phyloP scores from a whole-genome alignment of 1,140 invertebrate species.

The Eupeodes corollae region DNA sequence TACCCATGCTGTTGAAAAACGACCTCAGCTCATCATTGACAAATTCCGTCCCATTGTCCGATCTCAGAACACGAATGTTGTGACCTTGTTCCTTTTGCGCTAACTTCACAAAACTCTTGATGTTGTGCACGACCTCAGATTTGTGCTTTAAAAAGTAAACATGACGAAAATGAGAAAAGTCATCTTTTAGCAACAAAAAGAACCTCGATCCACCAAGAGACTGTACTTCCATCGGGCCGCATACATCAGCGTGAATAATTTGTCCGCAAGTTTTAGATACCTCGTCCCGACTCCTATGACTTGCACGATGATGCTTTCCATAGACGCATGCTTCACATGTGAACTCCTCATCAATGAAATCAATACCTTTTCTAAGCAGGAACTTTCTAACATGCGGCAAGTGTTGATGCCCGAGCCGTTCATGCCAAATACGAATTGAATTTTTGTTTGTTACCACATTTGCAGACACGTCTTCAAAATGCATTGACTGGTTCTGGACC shows the following conservation, averaged over 20 bases:
- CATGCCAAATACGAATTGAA: conserved; percentile 17
- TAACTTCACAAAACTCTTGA: conserved; percentile 3
- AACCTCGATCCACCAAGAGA: conserved; percentile 25
- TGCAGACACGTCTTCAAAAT: conserved; percentile 10
- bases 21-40: conserved; percentile 4
- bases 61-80: conserved; percentile 11
- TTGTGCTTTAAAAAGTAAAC: conserved; percentile 22
- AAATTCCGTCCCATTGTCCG: conserved; percentile 15
- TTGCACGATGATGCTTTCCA: conserved; percentile 16
- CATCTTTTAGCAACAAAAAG: conserved; percentile 32
- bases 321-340: conserved; percentile 22
- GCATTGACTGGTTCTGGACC: background rate
- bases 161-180: conserved; percentile 12
- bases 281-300: background rate
- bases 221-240: conserved; percentile 17
- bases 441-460: background rate
- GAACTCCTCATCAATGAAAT: conserved; percentile 2
- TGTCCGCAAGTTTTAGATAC: conserved; percentile 7
- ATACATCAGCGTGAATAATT: conserved; percentile 19
- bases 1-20: conserved; percentile 5
- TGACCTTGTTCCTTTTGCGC: background rate
- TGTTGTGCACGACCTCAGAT: conserved; percentile 13
- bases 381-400: conserved; percentile 11
- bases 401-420: conserved; percentile 17
- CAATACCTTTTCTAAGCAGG: conserved; percentile 9